These are phyloP conservation scores for Oligia strigilis DNA, from an alignment of 2,888 invertebrate species.

Conservation along the genomic window DNA sequence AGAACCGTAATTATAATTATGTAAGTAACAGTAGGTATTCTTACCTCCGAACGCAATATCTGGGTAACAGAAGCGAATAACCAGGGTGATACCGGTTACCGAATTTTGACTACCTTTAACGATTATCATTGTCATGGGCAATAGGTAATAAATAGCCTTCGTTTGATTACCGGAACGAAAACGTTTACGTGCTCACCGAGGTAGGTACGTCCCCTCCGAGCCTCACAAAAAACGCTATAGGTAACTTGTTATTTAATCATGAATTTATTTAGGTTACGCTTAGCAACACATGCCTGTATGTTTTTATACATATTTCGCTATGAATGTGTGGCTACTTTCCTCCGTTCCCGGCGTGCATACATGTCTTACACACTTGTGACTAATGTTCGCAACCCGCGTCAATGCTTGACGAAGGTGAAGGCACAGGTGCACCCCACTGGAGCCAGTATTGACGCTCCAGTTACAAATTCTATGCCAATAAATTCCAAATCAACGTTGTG, in stretches of 20 bases:
- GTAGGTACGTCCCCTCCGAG: background rate
- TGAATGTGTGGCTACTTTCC: constrained; percentile 33
- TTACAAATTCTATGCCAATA: constrained; percentile 77
- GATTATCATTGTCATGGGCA: constrained; percentile 26
- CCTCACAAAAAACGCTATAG: background rate
- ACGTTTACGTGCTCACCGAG: constrained; percentile 26
- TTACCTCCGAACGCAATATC: background rate
- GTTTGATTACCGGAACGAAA: constrained; percentile 40
- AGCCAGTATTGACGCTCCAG: constrained; percentile 76
- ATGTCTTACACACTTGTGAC: constrained; percentile 83
- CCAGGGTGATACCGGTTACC: background rate
- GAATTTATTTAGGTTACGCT: background rate
- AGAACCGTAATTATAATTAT: background rate
- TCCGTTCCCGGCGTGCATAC: constrained; percentile 58
- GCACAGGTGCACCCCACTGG: constrained; percentile 78
- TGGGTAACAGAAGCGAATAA: background rate
- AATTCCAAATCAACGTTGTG: constrained; percentile 74
- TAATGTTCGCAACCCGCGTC: constrained; percentile 82
- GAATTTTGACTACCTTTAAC: constrained; percentile 7
- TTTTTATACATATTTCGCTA: constrained; percentile 23
- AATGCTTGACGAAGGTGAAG: constrained; percentile 82
- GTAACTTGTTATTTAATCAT: constrained; percentile 22
- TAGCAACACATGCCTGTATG: background rate
- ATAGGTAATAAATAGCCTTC: background rate
- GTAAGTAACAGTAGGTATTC: background rate